Conservation (phyloP, 2,888 invertebrate genomes). For the Eumacrocentrus americanus region DNA sequence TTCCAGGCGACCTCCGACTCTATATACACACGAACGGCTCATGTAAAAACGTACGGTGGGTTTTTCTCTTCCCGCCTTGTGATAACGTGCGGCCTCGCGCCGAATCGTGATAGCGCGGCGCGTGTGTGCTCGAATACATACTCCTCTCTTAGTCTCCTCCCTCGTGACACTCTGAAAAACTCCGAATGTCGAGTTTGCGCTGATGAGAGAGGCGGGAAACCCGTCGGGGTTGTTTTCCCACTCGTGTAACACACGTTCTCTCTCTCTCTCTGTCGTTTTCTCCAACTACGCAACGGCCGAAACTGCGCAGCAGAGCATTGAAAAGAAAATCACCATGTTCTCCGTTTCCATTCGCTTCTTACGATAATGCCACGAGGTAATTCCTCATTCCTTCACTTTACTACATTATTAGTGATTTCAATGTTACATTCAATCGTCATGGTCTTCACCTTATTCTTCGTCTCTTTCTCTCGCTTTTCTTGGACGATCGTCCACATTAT, state of each 20-base stretch:
- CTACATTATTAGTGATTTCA: too few species aligned
- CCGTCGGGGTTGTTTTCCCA: slow-evolving; percentile 19
- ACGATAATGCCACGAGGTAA: too few species aligned
- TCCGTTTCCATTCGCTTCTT: too few species aligned
- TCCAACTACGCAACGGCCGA: slow-evolving; percentile 8
- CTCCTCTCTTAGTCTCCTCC: slow-evolving; percentile 2
- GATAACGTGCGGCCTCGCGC: slow-evolving; percentile 17
- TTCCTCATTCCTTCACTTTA: slow-evolving; percentile 3
- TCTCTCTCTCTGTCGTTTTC: slow-evolving; percentile 6
- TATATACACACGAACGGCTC: not conserved
- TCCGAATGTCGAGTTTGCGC: slow-evolving; percentile 38
- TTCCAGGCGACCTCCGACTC: not conserved
- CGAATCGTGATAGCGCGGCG: slow-evolving; percentile 7
- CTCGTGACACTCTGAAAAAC: not conserved
- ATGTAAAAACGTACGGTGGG: slow-evolving; percentile 1
- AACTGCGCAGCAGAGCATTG: slow-evolving; percentile 11
- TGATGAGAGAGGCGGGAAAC: slow-evolving; percentile 34
- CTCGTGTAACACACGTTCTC: slow-evolving; percentile 40
- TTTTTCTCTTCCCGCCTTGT: slow-evolving; percentile 19
- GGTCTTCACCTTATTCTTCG: not conserved
- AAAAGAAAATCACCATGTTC: not conserved
- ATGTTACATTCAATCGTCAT: too few species aligned
- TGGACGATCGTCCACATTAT: not conserved
- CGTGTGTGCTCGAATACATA: not conserved
- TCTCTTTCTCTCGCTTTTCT: not conserved